phyloP scores from a whole-genome alignment of 2,113 vertebrate species.

The Notothenia rossii region DNA sequence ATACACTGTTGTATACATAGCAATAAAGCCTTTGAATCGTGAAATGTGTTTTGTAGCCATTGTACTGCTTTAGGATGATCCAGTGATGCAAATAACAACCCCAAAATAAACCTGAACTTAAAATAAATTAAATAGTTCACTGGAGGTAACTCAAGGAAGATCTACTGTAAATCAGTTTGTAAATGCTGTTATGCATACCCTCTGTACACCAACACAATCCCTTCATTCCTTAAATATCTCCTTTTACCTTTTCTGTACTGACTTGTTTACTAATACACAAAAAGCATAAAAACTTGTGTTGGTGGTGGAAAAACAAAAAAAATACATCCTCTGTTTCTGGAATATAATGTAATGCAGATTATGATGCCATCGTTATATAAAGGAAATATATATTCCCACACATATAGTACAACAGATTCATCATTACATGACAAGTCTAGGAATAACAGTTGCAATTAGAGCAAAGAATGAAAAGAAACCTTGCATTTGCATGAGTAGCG shows the following conservation, averaged over 20 bases:
- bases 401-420: slow-evolving; percentile 20
- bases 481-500: slow-evolving; percentile 62
- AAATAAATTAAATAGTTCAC: neutral
- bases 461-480: slow-evolving; percentile 1
- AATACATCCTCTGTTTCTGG: neutral
- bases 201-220: neutral
- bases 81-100: neutral
- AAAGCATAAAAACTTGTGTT: neutral
- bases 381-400: neutral
- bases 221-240: neutral
- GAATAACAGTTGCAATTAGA: slow-evolving; percentile 38
- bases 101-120: neutral
- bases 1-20: too few relatives aligned
- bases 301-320: neutral
- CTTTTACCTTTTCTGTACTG: neutral
- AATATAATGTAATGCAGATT: neutral
- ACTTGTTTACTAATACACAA: slow-evolving; percentile 10
- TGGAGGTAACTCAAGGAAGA: neutral
- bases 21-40: too few relatives aligned
- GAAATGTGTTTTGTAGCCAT: neutral
- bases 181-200: neutral
- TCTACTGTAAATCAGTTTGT: neutral
- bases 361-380: neutral
- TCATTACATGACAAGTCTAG: slow-evolving; percentile 25
- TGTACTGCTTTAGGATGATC: neutral